Evolutionary conservation across 2,888 invertebrate species (phyloP).

Genomic region (Troilus luridus): DNA sequence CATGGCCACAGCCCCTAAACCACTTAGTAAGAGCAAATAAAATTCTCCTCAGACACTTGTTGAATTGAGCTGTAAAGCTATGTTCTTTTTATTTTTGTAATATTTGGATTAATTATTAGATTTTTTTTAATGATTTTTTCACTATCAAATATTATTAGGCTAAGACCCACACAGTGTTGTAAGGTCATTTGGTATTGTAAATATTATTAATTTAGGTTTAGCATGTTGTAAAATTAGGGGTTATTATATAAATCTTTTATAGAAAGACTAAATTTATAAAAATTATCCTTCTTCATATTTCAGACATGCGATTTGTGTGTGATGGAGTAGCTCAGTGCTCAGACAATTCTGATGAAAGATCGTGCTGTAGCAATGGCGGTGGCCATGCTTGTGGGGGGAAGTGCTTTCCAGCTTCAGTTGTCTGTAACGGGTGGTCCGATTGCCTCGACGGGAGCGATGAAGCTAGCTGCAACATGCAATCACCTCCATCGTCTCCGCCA

Average conservation of each 20-base stretch:
- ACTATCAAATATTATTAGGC: neutral
- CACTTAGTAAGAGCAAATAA: too few species aligned
- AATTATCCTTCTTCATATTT: slow-evolving; percentile 57
- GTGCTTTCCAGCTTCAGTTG: slow-evolving; percentile 77
- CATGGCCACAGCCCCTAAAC: too few species aligned
- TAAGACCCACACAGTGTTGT: too few species aligned
- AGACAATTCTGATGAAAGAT: slow-evolving; percentile 79
- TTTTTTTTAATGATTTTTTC: neutral
- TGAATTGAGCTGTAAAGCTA: too few species aligned
- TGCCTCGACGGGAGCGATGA: slow-evolving; percentile 89
- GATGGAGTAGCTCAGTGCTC: slow-evolving; percentile 78
- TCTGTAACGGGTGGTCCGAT: slow-evolving; percentile 84
- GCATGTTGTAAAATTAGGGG: neutral
- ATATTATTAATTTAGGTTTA: neutral
- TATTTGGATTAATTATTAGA: neutral
- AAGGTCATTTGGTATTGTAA: too few species aligned
- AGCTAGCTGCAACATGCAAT: slow-evolving; percentile 67
- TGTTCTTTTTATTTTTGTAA: neutral
- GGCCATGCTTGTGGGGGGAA: slow-evolving; percentile 78
- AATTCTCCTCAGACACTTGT: too few species aligned
- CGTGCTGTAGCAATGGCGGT: slow-evolving; percentile 74
- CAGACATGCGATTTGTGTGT: slow-evolving; percentile 73
- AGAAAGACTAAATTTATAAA: neutral
- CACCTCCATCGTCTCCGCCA: slow-evolving; percentile 59
- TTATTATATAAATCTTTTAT: neutral